Evolutionary conservation across 2,797 vertebrate species (phyloP), one percentile per base, ranked within the genome.

Genomic region (Mycteria americana): DNA sequence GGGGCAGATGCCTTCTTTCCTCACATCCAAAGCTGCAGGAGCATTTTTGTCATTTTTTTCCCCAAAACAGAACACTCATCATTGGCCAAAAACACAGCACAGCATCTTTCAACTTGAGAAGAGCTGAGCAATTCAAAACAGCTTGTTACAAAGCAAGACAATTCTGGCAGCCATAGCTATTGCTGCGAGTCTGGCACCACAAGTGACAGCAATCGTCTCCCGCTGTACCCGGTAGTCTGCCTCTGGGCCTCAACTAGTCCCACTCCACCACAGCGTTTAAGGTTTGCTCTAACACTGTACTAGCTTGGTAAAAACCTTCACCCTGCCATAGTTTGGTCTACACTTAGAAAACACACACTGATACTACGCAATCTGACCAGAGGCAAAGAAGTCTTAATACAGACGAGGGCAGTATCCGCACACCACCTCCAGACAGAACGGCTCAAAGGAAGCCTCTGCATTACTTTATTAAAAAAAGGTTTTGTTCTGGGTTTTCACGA

Each of bases 311-410:
- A 87, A 88, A 93, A 43, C 70, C 54, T 69, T 65, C 78, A 50
- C 46, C 50, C 56, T n/a, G 33, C 22, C 53, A 25, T 2, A 45
- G 37, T 30, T 35, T 62, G 57, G n/a, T 64, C 65, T 60, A 1
- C 12, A 3, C 56, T 50, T 50, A 3, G 16, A 67, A 54, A 74
- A 72, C 7, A 57, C 0, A 0, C 0, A 0, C 23, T 10, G 54
- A 73, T 28, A 33, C 18, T 51, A 50, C 1, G 0, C 45, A 45
- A 6, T 6, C 28, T 21, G 35, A 67, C 14, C 75, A n/a, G 0
- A 19, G n/a, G n/a, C 67, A 64, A 4, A 16, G 14, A 6, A 39
- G 22, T 7, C 18, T 5, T 6, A 2, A 19, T 10, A 63, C 27
- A 56, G 48, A 35, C 3, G 8, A 74, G 18, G 30, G 30, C 18